Evolutionary conservation across 1,140 invertebrate species (phyloP).

Genomic region (roundworm (Caenorhabditis elegans)): DNA sequence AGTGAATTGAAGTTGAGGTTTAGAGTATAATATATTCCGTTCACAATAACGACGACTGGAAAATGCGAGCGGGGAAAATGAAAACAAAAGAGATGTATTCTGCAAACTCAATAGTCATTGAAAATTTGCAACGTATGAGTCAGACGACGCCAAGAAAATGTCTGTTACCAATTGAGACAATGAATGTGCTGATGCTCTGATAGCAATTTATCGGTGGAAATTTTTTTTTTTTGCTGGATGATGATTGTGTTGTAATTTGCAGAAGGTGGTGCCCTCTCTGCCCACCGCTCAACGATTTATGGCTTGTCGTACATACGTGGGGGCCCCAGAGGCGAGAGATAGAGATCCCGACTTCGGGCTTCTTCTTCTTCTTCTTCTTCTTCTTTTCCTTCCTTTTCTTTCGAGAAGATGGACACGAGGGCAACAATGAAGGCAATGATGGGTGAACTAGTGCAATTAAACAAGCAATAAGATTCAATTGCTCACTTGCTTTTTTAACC

Average conservation of each 20-base stretch:
- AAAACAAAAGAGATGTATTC: too few species aligned
- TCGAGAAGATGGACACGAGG: not conserved
- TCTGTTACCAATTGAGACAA: too few species aligned
- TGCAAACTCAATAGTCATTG: too few species aligned
- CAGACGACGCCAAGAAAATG: too few species aligned
- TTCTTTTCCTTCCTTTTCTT: too few species aligned
- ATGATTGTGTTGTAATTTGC: constrained; percentile 21
- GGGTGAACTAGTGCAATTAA: constrained; percentile 21
- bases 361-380: not conserved
- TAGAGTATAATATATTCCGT: not conserved
- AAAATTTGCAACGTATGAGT: too few species aligned
- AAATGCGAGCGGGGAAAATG: too few species aligned
- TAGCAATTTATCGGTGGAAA: not conserved
- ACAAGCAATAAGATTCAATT: not conserved
- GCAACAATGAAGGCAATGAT: constrained; percentile 25
- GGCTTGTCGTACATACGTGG: constrained; percentile 10
- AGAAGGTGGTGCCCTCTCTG: constrained; percentile 9
- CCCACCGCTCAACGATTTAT: constrained; percentile 24
- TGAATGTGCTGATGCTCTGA: not conserved
- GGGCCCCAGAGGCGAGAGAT: not conserved
- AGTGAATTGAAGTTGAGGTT: not conserved
- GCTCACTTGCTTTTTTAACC: constrained; percentile 24
- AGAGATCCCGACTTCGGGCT: constrained; percentile 16
- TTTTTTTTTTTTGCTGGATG: not conserved
- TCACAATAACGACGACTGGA: too few species aligned